Base-by-base conservation (phyloP, 2,113 vertebrate species). In the Gymnobelideus leadbeateri region DNA sequence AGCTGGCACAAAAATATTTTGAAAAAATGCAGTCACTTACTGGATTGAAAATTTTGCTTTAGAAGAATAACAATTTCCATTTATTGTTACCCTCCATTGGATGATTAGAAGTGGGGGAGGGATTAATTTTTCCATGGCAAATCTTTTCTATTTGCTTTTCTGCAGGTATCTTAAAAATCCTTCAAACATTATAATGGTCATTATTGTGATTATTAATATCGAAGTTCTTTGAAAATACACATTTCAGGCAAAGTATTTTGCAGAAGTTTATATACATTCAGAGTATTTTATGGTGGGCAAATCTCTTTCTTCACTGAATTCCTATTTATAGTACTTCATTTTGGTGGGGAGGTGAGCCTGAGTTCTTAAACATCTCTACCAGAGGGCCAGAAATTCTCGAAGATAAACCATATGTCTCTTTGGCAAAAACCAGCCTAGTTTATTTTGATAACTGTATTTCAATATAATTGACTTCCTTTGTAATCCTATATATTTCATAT, bases 111-210 rank as follows among this genome's bases (percentile, higher is more conserved):
- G 12, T 93, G 19, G 90, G 0, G 93, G 61, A 3, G 52, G 52
- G 53, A 25, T 26, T 91, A 57, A 93, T 26, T 37, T 93, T 84
- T 94, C 50, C 51, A 50, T 96, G 55, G 90, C 95, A 23, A 3
- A 92, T 91, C 52, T 92, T 95, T 95, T 93, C 91, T 47, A 53
- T 46, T 91, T 95, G 25, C 49, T 95, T 96, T 96, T 96, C 92
- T 95, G 51, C 25, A 89, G 1, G 84, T 93, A 52, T 54, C 93
- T 93, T 53, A 92, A 95, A 96, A 90, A 55, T 51, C 21, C 6
- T 89, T 91, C 31, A 94, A 3, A 31, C 95, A 54, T 95, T 91
- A 49, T 47, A 92, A 43, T 57, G 54, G 3, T 91, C 93, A 12
- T 77, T 55, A 2, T 77, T 68, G 43, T 93, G 50, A 54, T 95